Base-by-base conservation (phyloP, 2,888 invertebrate species). In the Helleia helle region DNA sequence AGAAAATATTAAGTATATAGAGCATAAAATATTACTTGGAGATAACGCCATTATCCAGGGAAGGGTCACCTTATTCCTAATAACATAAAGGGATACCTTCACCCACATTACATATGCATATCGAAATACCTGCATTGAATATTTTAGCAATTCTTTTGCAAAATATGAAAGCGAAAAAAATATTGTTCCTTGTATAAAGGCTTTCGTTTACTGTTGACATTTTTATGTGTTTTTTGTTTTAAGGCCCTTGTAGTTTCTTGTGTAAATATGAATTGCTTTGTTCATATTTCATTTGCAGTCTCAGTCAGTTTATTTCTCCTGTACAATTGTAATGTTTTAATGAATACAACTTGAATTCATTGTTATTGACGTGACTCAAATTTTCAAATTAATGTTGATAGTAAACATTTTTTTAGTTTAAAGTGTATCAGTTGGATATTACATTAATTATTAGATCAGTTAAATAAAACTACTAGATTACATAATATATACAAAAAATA, bases 151-250 rank as follows among this genome's bases (percentile, higher is more conserved):
- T 34, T 12, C 12, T 8, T 18, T 8, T 34, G 34, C n/a, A 18
- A 34, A 34, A 30, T 18, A 34, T 34, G 12, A 18, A 22, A 18
- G 22, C 4, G 17, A 18, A 34, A 34, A 34, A 34, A 22, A 22
- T 34, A 22, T 34, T 22, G 22, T 12, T 12, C 22, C 34, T 22
- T 22, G 18, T 34, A 34, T 12, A 15, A 31, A 11, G 12, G 34
- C 22, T 22, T 22, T 22, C 12, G 34, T 34, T 8, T 18, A 22
- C 17, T 22, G 22, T 22, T 34, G 13, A 34, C 18, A 34, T 34
- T 18, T 34, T 34, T 34, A 34, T 34, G 34, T 22, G 22, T 34
- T 22, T 34, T 34, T 34, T 34, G 34, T 34, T 34, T 34, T 13
- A 8, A 22, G 22, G 12, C 22, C 11, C 34, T 34, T 34, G 12